phyloP scores from a whole-genome alignment of 2,113 vertebrate genomes.

The Gallinago media region DNA sequence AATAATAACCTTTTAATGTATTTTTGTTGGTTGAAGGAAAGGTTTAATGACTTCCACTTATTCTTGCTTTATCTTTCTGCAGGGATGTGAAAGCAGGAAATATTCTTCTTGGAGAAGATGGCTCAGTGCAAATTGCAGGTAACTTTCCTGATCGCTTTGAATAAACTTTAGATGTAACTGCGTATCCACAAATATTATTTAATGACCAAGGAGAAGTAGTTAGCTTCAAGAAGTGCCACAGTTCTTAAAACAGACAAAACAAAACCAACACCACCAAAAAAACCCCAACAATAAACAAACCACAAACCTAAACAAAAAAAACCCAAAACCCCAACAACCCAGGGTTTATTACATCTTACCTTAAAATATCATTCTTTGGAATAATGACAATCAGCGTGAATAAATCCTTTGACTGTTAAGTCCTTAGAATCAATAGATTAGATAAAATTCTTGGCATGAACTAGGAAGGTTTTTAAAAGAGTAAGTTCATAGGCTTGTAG shows the following conservation, averaged over 20 bases:
- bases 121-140: constrained; percentile 97
- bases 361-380: background rate
- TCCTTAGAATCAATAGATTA: background rate
- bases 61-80: constrained; percentile 56
- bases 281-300: background rate
- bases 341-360: background rate
- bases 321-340: rapidly evolving
- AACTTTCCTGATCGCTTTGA: constrained; percentile 33
- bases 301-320: background rate
- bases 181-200: background rate
- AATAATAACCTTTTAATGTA: background rate
- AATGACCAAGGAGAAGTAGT: background rate
- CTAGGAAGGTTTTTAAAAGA: background rate
- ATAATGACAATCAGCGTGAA: background rate
- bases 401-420: background rate
- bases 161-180: background rate
- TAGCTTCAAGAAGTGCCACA: background rate
- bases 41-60: constrained; percentile 9
- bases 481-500: background rate
- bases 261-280: background rate
- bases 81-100: constrained; percentile 98
- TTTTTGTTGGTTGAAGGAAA: background rate
- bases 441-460: background rate
- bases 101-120: constrained; percentile 95
- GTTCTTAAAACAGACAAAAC: background rate